phyloP scores from a whole-genome alignment of 1,140 invertebrate species.

The Ptiloglossa arizonensis region DNA sequence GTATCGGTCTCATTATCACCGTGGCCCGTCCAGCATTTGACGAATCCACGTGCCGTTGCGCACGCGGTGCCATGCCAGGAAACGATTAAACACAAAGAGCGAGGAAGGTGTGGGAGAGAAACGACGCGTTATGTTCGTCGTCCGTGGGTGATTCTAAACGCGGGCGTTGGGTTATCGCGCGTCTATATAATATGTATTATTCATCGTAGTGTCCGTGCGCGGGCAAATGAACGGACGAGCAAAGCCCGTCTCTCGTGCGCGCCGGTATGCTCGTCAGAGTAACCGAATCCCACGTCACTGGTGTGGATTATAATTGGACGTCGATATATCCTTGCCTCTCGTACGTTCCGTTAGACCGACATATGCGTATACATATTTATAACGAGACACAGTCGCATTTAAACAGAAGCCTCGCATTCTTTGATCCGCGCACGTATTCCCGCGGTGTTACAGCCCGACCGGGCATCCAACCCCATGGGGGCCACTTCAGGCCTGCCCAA shows the following conservation, averaged over 20 bases:
- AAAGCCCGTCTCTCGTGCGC: slow-evolving; percentile 50
- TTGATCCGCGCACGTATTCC: slow-evolving; percentile 65
- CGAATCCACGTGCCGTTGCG: not conserved
- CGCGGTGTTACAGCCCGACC: slow-evolving; percentile 47
- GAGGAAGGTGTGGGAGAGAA: too few species aligned
- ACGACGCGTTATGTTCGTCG: not conserved
- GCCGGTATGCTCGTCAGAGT: slow-evolving; percentile 58
- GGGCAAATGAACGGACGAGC: slow-evolving; percentile 32
- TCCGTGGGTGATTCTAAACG: slow-evolving; percentile 50
- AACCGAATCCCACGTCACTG: slow-evolving; percentile 65
- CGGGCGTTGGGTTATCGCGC: slow-evolving; percentile 34
- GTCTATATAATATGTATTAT: slow-evolving; percentile 61
- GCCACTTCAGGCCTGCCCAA: slow-evolving; percentile 49
- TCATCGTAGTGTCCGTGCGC: slow-evolving; percentile 53
- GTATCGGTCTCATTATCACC: too few species aligned
- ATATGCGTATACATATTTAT: slow-evolving; percentile 58
- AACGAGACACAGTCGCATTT: slow-evolving; percentile 60
- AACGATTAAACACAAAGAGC: slow-evolving; percentile 5
- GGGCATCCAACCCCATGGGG: not conserved
- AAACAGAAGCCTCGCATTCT: slow-evolving; percentile 61
- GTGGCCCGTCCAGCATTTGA: not conserved
- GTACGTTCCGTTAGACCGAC: slow-evolving; percentile 25
- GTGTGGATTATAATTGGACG: slow-evolving; percentile 69
- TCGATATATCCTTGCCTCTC: slow-evolving; percentile 63
- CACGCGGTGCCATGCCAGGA: not conserved